Conservation (phyloP, 2,113 vertebrate genomes). For the Epinephelus lanceolatus region DNA sequence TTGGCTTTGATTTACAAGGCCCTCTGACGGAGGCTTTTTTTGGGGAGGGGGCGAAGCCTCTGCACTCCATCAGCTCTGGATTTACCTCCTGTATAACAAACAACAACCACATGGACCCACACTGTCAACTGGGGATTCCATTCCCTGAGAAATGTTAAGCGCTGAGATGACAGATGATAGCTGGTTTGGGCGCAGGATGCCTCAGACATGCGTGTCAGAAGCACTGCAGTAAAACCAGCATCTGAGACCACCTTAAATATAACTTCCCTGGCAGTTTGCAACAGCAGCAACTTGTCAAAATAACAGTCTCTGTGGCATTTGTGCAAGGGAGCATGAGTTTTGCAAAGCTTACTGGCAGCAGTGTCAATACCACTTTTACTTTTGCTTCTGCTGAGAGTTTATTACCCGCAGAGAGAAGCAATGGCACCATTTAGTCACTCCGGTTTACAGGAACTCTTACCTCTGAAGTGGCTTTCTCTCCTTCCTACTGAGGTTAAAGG, state of each 20-base stretch:
- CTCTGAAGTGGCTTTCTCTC: constrained; percentile 70
- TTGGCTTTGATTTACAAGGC: constrained; percentile 73
- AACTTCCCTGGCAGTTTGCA: background rate
- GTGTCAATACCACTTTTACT: background rate
- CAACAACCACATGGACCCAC: constrained; percentile 34
- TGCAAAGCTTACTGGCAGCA: constrained; percentile 34
- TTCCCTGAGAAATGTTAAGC: constrained; percentile 1
- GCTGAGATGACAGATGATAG: background rate
- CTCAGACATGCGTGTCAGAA: constrained; percentile 17
- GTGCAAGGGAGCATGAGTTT: background rate
- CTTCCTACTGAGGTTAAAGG: constrained; percentile 68
- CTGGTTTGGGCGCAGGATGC: constrained; percentile 18
- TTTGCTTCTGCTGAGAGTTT: constrained; percentile 22
- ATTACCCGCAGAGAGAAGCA: constrained; percentile 30
- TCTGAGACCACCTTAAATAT: constrained; percentile 41
- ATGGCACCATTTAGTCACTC: constrained; percentile 28
- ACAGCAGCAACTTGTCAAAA: constrained; percentile 19
- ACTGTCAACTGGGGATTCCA: constrained; percentile 2
- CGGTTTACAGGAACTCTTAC: constrained; percentile 69
- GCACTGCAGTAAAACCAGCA: background rate
- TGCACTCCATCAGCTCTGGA: background rate
- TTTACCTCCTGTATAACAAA: constrained; percentile 16
- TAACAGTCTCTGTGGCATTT: constrained; percentile 8
- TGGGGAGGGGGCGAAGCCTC: background rate
- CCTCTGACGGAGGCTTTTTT: constrained; percentile 19